A percentile compares a stretch with the other conserved stretches of the same genome.
phyloP scores from a whole-genome alignment of 2,797 vertebrate species.

The Meda fulgida region DNA sequence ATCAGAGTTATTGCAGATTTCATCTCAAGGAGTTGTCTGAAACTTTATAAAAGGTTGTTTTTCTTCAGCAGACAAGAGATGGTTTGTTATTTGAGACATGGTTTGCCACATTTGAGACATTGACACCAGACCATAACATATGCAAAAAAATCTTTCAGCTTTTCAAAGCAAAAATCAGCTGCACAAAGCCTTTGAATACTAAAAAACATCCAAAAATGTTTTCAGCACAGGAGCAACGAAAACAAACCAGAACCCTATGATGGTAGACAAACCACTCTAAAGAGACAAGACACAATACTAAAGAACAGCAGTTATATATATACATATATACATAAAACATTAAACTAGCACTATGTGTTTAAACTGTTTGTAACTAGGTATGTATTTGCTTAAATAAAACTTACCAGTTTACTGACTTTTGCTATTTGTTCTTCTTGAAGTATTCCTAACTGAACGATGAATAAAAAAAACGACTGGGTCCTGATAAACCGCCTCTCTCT shows the following conservation, averaged over 20 bases:
- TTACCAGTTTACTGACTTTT: slow-evolving; percentile 9
- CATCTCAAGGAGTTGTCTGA: not conserved
- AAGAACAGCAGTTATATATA: not conserved
- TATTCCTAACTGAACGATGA: slow-evolving; percentile 13
- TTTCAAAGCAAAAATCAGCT: not conserved
- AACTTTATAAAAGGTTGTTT: not conserved
- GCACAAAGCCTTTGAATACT: not conserved
- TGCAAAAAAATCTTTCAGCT: not conserved
- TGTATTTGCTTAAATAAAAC: not conserved
- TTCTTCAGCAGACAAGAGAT: not conserved
- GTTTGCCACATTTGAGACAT: too few species aligned
- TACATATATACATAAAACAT: too few species aligned
- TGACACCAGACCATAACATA: not conserved
- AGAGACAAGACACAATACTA: not conserved
- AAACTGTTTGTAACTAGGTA: not conserved
- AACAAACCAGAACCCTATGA: not conserved
- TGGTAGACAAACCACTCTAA: not conserved
- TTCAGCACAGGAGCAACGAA: not conserved
- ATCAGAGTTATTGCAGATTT: not conserved
- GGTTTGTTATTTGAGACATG: not conserved
- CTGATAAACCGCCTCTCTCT: slow-evolving; percentile 4
- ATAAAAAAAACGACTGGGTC: not conserved
- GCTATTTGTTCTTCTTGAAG: slow-evolving; percentile 6
- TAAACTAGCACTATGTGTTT: not conserved
- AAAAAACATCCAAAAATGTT: not conserved